Evolutionary conservation across 2,113 vertebrate genomes (phyloP).

Genomic region (Nothobranchius kuhntae): DNA sequence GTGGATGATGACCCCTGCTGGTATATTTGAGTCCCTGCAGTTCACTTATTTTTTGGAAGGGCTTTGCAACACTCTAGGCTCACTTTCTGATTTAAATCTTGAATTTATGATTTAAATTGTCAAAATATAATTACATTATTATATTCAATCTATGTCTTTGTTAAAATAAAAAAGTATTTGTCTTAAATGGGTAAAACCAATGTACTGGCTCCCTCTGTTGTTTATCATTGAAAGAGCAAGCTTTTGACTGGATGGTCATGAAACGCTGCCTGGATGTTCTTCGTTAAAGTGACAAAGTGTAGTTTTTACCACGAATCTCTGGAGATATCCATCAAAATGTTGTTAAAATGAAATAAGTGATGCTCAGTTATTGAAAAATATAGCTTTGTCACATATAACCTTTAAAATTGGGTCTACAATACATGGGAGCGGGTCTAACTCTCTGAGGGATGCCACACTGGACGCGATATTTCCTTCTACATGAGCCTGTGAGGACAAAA

Average conservation of each 20-base stretch:
- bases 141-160: background rate
- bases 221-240: slow-evolving; percentile 5
- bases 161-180: background rate
- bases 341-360: no score
- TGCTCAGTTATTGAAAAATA: no score
- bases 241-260: background rate
- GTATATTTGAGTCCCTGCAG: slow-evolving; percentile 3
- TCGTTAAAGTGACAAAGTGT: no score
- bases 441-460: no score
- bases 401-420: no score
- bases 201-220: slow-evolving; percentile 47
- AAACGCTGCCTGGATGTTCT: no score
- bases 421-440: no score
- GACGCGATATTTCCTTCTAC: no score
- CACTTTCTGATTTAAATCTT: background rate
- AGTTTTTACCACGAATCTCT: no score
- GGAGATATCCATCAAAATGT: no score
- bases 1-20: slow-evolving; percentile 54
- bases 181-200: slow-evolving; percentile 22
- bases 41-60: background rate
- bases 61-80: background rate
- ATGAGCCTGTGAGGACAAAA: no score
- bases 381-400: no score
- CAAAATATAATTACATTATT: background rate
- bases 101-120: background rate